Conservation (phyloP, 2,797 vertebrate genomes). For the Acanthopagrus latus region DNA sequence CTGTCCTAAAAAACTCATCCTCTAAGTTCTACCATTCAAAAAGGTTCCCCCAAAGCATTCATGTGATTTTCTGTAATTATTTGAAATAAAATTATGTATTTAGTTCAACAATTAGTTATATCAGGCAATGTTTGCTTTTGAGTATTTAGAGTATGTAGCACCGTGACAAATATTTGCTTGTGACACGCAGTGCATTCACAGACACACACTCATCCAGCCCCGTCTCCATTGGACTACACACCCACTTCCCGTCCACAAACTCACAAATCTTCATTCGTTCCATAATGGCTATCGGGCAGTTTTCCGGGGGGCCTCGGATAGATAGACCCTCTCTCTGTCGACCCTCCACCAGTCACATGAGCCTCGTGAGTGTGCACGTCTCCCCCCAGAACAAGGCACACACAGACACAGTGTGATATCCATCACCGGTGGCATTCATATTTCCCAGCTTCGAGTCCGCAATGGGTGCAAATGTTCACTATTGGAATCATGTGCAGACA, state of each 20-base stretch:
- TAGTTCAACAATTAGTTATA: conserved; percentile 3
- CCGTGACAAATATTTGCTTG: conserved; percentile 18
- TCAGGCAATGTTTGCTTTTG: conserved; percentile 16
- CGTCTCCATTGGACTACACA: conserved; percentile 43
- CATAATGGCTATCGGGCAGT: conserved; percentile 56
- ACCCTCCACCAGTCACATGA: conserved; percentile 77
- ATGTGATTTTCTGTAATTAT: neutral
- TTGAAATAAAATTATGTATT: conserved; percentile 10
- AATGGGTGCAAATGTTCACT: conserved; percentile 59
- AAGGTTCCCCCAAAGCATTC: neutral
- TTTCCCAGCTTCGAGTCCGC: conserved; percentile 51
- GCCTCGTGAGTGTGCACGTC: conserved; percentile 65
- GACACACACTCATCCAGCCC: conserved; percentile 42
- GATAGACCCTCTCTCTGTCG: conserved; percentile 71
- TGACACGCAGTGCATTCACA: conserved; percentile 11
- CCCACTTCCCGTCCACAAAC: conserved; percentile 51
- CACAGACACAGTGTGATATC: conserved; percentile 70
- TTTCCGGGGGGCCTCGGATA: conserved; percentile 50
- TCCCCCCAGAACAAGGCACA: conserved; percentile 55
- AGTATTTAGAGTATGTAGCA: conserved; percentile 1
- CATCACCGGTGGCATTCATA: conserved; percentile 69
- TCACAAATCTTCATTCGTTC: conserved; percentile 63
- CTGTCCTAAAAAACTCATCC: neutral
- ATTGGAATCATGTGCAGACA: conserved; percentile 74
- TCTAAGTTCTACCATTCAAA: neutral